phyloP scores from a whole-genome alignment of 2,113 vertebrate species.

The Conger conger region DNA sequence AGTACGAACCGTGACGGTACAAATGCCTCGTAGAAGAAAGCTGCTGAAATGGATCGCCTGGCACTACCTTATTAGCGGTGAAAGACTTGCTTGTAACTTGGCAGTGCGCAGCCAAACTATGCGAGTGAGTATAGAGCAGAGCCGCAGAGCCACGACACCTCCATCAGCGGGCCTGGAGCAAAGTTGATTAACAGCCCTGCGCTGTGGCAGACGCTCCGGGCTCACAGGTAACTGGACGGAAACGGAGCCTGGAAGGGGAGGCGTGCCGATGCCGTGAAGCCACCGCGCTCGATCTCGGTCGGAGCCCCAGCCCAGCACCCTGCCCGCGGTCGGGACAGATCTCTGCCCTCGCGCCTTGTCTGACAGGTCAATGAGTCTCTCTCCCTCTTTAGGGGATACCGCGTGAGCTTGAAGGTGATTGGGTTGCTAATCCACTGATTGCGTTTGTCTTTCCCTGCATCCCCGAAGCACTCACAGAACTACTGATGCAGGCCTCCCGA shows the following conservation, averaged over 20 bases:
- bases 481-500: slow-evolving; percentile 1
- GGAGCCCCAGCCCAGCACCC: background rate
- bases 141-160: background rate
- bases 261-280: background rate
- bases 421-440: background rate
- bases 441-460: background rate
- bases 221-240: background rate
- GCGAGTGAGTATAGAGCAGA: background rate
- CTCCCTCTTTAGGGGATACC: background rate
- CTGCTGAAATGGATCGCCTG: background rate
- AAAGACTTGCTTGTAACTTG: too few relatives aligned
- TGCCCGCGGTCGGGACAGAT: background rate
- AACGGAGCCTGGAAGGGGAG: background rate
- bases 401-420: background rate
- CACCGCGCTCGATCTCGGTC: background rate
- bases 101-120: background rate
- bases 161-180: background rate
- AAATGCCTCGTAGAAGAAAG: background rate
- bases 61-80: background rate
- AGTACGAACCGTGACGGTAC: background rate
- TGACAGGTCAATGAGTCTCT: slow-evolving; percentile 7
- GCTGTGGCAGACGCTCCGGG: background rate
- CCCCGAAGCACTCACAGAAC: background rate
- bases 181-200: background rate
- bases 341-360: background rate